Evolutionary conservation across 64 coral and sea anemone species (phyloP).

Genomic region (Stichodactyla mertensii): DNA sequence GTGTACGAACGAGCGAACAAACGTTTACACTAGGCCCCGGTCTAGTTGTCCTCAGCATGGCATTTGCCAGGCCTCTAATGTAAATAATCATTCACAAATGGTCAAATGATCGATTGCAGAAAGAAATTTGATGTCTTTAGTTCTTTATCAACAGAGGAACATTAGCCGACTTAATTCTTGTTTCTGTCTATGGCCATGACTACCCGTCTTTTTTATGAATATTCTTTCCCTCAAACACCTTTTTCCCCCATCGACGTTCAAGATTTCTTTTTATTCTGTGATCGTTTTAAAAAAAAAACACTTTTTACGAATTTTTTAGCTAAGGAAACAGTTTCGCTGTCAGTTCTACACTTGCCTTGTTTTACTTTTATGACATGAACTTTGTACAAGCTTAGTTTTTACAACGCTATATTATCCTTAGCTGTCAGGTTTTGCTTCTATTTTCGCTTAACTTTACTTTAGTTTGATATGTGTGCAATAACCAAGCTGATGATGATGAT

Average conservation of each 20-base stretch:
- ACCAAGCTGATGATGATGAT: too few relatives aligned
- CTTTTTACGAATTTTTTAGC: too few relatives aligned
- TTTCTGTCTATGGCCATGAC: background rate
- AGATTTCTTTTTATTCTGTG: background rate
- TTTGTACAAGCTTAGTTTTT: too few relatives aligned
- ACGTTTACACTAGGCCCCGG: background rate
- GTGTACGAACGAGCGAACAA: background rate
- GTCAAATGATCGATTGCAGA: constrained; percentile 1
- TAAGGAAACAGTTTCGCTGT: too few relatives aligned
- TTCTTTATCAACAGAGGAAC: background rate
- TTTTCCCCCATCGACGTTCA: background rate
- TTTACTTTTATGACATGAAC: too few relatives aligned
- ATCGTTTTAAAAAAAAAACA: background rate
- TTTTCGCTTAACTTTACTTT: too few relatives aligned
- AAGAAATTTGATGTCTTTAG: constrained; percentile 1
- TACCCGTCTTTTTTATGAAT: background rate
- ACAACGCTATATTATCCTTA: too few relatives aligned
- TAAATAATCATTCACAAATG: constrained; percentile 1
- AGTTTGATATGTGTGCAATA: too few relatives aligned
- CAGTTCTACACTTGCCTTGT: too few relatives aligned
- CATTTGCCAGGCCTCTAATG: background rate
- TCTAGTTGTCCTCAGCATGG: background rate
- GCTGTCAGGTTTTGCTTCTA: too few relatives aligned
- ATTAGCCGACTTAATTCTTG: background rate
- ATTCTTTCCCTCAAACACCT: background rate